Evolutionary conservation across 2,888 invertebrate genomes (phyloP), one percentile per base, ranked within the genome.

Genomic region (Fabriciana adippe): DNA sequence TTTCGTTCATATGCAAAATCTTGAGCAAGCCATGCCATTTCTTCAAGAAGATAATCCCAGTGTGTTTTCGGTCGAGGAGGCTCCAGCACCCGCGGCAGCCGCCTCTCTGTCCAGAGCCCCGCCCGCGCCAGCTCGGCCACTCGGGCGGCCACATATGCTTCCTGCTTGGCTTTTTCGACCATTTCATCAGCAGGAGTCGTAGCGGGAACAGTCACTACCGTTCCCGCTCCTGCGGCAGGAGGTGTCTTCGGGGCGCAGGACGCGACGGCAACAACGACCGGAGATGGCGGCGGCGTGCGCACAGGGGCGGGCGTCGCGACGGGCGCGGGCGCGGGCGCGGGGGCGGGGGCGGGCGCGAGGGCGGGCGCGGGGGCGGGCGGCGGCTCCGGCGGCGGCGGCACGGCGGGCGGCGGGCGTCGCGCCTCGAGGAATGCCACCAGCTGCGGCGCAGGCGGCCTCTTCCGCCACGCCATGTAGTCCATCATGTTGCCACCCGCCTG

Each of bases 41-140:
- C 99, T 89, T 99, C 99, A 54, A 99, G 93, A 73, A 99, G 93
- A 89, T 98, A 99, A 89, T 99, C 99, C 99, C 99, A 99, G 88
- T 99, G 99, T 41, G 97, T 96, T 92, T 99, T 99, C 64, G 95
- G 94, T 73, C 99, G 94, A 70, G 96, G 94, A 76, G 98, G 97
- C 90, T 98, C 98, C 83, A 97, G 96, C 73, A 98, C 95, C 91
- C 98, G 98, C 64, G 98, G 98, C 84, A 99, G 93, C 67, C 98
- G 94, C 78, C 96, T 95, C 86, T 97, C 97, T 64, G 98, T 95
- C 99, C 99, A 99, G 81, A 99, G 93, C 48, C 99, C 99, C 83
- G 98, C 97, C 81, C 97, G 96, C 83, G 99, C 96, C 78, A 99
- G 92, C 90, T 98, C 98, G 35, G 96, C 94, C 82, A 99, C 97